Conservation (phyloP, 1,140 invertebrate species). For the Sarcophaga peregrina region DNA sequence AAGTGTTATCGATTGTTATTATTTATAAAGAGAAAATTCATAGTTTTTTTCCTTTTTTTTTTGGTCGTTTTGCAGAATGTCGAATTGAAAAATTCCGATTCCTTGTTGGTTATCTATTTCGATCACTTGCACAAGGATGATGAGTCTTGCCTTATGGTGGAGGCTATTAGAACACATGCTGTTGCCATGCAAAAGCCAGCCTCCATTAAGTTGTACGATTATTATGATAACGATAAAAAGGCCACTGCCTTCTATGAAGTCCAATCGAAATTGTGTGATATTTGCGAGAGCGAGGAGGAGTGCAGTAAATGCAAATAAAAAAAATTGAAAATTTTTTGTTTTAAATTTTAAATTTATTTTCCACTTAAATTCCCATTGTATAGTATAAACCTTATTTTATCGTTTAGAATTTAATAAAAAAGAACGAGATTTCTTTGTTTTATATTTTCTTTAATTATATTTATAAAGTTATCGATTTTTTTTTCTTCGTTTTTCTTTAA, state of each 20-base stretch:
- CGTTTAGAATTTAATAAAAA: too few species aligned
- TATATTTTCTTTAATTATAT: too few species aligned
- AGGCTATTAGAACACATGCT: conserved; percentile 82
- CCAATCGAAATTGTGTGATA: conserved; percentile 57
- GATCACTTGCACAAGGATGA: conserved; percentile 76
- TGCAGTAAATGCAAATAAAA: conserved; percentile 40
- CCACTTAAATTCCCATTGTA: too few species aligned
- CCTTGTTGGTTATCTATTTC: conserved; percentile 84
- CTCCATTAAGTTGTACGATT: conserved; percentile 87
- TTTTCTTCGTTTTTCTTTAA: neutral
- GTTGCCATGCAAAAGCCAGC: conserved; percentile 88
- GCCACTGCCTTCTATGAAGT: conserved; percentile 60
- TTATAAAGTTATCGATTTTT: too few species aligned
- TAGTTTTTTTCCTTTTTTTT: neutral
- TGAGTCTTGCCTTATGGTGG: conserved; percentile 84
- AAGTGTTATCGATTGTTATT: conserved; percentile 30
- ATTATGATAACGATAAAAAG: conserved; percentile 87
- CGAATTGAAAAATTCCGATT: conserved; percentile 81
- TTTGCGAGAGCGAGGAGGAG: conserved; percentile 54
- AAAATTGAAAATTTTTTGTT: neutral
- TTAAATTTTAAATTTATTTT: neutral
- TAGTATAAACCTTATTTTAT: too few species aligned
- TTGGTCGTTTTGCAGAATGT: conserved; percentile 68
- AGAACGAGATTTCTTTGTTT: too few species aligned
- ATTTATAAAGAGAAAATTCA: neutral